These are phyloP conservation scores for Heterodera filipjevi DNA, from an alignment of 2,888 invertebrate species.

Conservation along the genomic window DNA sequence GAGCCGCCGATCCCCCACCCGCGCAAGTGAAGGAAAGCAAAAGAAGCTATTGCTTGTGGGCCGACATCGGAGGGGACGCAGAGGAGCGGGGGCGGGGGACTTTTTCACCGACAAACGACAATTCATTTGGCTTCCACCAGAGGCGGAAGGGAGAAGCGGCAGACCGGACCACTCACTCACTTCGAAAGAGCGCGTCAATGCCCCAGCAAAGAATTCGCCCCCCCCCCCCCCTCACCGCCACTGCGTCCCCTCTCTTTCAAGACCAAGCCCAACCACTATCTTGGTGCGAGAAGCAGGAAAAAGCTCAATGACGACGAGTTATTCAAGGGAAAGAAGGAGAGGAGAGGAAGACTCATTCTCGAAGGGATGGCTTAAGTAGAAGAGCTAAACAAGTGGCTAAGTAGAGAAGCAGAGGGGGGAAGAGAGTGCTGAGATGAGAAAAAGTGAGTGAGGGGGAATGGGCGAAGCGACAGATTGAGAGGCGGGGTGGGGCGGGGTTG, in stretches of 20 bases:
- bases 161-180: background rate
- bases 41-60: background rate
- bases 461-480: background rate
- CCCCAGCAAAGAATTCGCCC: background rate
- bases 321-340: background rate
- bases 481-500: conserved; percentile 13
- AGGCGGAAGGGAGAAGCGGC: background rate
- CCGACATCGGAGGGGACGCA: background rate
- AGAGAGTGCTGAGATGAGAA: conserved; percentile 3
- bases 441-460: background rate
- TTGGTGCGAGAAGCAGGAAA: background rate
- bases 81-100: background rate
- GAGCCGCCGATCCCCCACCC: conserved; percentile 1
- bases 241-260: background rate
- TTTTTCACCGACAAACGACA: background rate
- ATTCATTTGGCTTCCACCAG: conserved; percentile 7
- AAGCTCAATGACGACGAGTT: conserved; percentile 3
- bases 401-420: background rate
- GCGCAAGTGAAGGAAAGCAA: background rate
- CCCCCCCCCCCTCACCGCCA: background rate
- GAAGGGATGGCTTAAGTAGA: background rate
- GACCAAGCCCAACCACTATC: background rate
- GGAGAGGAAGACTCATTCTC: background rate
- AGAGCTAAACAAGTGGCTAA: background rate
- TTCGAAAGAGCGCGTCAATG: background rate